Evolutionary conservation across 2,888 invertebrate species (phyloP).

Genomic region (Lycophotia porphyrea): DNA sequence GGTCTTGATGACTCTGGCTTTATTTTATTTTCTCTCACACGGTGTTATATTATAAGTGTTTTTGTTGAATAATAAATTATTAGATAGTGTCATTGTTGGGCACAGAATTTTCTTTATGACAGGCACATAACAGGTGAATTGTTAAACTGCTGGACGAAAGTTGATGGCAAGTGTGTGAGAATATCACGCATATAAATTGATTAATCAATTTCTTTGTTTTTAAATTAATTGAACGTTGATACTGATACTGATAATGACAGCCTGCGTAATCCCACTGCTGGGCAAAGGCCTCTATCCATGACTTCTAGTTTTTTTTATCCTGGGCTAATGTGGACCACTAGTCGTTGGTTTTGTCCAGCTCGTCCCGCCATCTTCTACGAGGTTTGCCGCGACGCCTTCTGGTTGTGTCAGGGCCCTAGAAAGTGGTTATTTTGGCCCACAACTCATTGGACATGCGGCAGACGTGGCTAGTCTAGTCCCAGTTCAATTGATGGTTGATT

Average conservation of each 20-base stretch:
- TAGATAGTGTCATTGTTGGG: constrained; percentile 1
- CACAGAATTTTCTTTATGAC: not conserved
- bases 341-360: too few relatives aligned
- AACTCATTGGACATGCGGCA: too few relatives aligned
- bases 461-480: too few relatives aligned
- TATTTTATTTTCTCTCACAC: constrained; percentile 57
- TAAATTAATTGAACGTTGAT: not conserved
- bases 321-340: too few relatives aligned
- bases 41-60: constrained; percentile 19
- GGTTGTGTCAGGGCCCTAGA: too few relatives aligned
- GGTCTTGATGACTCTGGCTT: constrained; percentile 51
- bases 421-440: too few relatives aligned
- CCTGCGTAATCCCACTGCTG: too few relatives aligned
- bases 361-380: too few relatives aligned
- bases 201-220: not conserved
- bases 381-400: too few relatives aligned
- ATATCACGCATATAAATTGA: not conserved
- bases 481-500: not conserved
- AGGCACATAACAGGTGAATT: not conserved
- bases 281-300: too few relatives aligned
- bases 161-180: constrained; percentile 1
- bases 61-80: constrained; percentile 28
- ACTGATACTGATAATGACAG: too few relatives aligned
- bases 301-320: too few relatives aligned
- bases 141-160: not conserved